These are phyloP conservation scores for Plebejus anna DNA, from an alignment of 2,888 invertebrate genomes.

Conservation along the genomic window DNA sequence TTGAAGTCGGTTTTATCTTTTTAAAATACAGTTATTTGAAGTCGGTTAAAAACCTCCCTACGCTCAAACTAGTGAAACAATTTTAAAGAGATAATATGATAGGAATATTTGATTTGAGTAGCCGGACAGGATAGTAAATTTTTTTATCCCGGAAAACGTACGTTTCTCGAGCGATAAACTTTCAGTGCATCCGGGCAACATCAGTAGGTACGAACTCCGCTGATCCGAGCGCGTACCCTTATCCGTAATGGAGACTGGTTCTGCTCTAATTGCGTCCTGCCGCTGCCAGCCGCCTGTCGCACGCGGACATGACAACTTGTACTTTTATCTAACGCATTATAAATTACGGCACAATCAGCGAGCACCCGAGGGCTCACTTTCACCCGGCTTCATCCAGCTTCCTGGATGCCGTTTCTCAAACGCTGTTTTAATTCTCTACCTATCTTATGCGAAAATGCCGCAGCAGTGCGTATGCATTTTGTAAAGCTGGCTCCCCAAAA, in stretches of 20 bases:
- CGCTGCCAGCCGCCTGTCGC: conserved; percentile 7
- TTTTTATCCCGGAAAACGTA: too few relatives aligned
- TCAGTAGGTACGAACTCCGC: not conserved
- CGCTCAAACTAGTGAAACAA: too few relatives aligned
- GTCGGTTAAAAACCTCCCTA: too few relatives aligned
- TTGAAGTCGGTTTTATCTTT: too few relatives aligned
- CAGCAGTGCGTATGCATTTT: too few relatives aligned
- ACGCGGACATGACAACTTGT: conserved; percentile 17
- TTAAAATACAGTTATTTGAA: too few relatives aligned
- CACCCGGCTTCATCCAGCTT: not conserved
- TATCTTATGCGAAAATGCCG: not conserved
- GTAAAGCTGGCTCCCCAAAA: too few relatives aligned
- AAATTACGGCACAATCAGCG: conserved; percentile 22
- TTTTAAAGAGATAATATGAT: too few relatives aligned
- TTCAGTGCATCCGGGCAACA: too few relatives aligned
- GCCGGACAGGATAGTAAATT: too few relatives aligned
- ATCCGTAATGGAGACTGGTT: conserved; percentile 5
- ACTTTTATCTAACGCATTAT: conserved; percentile 14
- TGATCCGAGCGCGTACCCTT: not conserved
- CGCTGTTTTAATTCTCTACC: not conserved
- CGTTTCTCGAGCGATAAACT: too few relatives aligned
- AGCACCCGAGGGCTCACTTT: conserved; percentile 16
- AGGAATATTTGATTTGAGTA: too few relatives aligned
- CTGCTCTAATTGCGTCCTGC: conserved; percentile 22
- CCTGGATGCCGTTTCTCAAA: not conserved